Conservation (phyloP, 2,113 vertebrate genomes). For the Zosterops japonicus region DNA sequence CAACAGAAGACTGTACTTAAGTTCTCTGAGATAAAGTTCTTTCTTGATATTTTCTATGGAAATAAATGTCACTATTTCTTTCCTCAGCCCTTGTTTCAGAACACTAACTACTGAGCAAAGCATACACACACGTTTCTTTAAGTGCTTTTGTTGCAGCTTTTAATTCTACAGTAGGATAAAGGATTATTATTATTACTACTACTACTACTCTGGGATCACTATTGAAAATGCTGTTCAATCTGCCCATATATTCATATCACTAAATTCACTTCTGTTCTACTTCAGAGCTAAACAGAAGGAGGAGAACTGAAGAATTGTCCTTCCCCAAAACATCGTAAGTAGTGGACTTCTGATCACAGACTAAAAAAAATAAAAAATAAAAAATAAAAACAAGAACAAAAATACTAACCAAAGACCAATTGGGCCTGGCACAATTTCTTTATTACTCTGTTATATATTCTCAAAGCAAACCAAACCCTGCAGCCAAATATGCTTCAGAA, state of each 20-base stretch:
- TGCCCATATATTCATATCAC: background rate
- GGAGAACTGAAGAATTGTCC: background rate
- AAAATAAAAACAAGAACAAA: background rate
- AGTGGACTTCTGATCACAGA: background rate
- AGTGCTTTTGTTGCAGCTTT: background rate
- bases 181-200: background rate
- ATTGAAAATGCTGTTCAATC: background rate
- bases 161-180: background rate
- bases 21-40: background rate
- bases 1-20: background rate
- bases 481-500: background rate
- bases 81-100: background rate
- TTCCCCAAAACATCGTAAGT: background rate
- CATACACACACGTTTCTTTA: background rate
- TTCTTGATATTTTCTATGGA: background rate
- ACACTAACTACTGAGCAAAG: background rate
- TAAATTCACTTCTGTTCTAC: background rate
- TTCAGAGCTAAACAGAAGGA: background rate
- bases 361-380: background rate
- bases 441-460: background rate
- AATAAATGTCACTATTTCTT: background rate
- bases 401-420: background rate
- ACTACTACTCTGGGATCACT: background rate
- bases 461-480: background rate
- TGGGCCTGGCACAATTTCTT: background rate